These are phyloP conservation scores for Ophiothrix spiculata DNA, from an alignment of 35 echinoderm and acorn worm species.

Conservation along the genomic window DNA sequence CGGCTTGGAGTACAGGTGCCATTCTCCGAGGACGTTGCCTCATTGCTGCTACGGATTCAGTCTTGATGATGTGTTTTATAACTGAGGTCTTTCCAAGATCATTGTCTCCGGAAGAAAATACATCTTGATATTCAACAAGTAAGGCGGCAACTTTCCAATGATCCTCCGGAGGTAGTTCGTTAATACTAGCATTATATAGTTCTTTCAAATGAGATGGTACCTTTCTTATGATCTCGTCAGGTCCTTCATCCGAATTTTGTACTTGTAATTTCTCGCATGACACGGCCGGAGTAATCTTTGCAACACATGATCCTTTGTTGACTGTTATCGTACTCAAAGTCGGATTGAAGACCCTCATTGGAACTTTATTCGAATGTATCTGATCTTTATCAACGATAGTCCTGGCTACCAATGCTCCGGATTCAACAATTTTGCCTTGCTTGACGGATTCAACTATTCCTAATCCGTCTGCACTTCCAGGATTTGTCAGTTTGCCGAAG, in stretches of 20 bases:
- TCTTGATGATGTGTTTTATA: no score
- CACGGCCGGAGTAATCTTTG: not conserved
- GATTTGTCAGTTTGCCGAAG: not conserved
- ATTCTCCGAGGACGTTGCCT: not conserved
- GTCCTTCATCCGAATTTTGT: not conserved
- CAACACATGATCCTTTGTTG: not conserved
- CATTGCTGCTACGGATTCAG: not conserved
- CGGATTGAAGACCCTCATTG: not conserved
- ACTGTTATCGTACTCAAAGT: not conserved
- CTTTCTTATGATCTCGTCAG: not conserved
- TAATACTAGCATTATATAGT: no score
- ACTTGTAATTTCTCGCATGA: not conserved
- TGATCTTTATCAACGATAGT: no score
- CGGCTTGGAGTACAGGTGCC: not conserved
- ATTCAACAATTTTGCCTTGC: no score
- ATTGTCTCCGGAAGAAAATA: no score
- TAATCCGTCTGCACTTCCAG: not conserved
- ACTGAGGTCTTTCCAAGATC: no score
- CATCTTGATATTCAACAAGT: not conserved
- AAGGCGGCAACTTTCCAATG: not conserved
- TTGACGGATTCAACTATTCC: not conserved
- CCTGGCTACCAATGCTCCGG: no score
- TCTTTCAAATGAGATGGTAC: not conserved
- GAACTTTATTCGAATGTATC: not conserved
- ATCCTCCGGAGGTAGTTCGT: not conserved